These are phyloP conservation scores for Drosophila santomea DNA, from an alignment of 1,140 invertebrate genomes.

Conservation along the genomic window DNA sequence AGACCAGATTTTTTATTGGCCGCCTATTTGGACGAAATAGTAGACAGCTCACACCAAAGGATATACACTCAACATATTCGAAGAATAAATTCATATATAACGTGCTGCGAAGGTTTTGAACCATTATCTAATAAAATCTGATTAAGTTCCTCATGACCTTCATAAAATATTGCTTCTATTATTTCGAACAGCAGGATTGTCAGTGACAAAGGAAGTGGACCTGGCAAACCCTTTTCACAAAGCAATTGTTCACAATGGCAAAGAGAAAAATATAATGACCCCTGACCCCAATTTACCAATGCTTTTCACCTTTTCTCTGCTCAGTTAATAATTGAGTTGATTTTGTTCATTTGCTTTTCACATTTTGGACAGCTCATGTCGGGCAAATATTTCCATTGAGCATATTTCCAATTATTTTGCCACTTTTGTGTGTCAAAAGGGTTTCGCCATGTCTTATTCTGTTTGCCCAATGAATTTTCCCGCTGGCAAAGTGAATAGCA, in stretches of 20 bases:
- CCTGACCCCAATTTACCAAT: conserved; percentile 29
- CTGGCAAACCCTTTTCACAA: conserved; percentile 33
- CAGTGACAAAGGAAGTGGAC: conserved; percentile 27
- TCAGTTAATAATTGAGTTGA: conserved; percentile 65
- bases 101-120: background rate
- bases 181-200: conserved; percentile 32
- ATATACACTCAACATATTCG: background rate
- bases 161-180: conserved; percentile 10
- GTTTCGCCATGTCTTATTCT: conserved; percentile 23
- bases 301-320: conserved; percentile 13
- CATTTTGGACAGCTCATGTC: conserved; percentile 32
- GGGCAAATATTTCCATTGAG: conserved; percentile 61
- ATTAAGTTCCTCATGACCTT: conserved; percentile 10
- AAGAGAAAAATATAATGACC: conserved; percentile 12
- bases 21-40: conserved; percentile 2
- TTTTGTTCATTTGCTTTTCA: conserved; percentile 60
- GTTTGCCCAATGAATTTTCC: conserved; percentile 38
- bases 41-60: background rate
- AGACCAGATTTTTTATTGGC: conserved; percentile 49
- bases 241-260: conserved; percentile 10
- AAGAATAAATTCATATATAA: conserved; percentile 6
- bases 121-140: conserved; percentile 17
- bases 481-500: conserved; percentile 26
- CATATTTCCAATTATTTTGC: conserved; percentile 73
- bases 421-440: conserved; percentile 38